Percentiles rank a stretch among this genome's conserved stretches.
These are phyloP conservation scores for Hypomecis punctinalis DNA, from an alignment of 2,888 invertebrate genomes.

Conservation along the genomic window DNA sequence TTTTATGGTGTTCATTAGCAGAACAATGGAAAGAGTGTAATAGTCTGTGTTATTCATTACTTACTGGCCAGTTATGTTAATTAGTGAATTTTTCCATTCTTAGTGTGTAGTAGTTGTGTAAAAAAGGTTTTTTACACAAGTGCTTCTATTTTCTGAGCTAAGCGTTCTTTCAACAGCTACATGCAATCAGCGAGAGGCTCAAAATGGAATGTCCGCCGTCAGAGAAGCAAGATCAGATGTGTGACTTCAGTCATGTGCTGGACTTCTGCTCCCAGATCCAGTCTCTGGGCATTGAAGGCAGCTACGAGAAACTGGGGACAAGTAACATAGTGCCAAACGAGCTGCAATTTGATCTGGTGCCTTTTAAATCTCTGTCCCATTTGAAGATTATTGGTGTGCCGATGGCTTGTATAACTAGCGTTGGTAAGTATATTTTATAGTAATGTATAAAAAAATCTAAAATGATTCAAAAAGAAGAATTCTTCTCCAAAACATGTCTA, in stretches of 20 bases:
- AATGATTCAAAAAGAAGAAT: too few species aligned
- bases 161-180: conserved; percentile 84
- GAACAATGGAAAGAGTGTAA: background rate
- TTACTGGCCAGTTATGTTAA: too few species aligned
- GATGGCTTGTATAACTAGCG: conserved; percentile 88
- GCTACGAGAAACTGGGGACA: conserved; percentile 87
- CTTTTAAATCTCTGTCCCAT: conserved; percentile 91
- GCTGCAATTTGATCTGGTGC: conserved; percentile 91
- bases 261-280: conserved; percentile 94
- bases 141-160: too few species aligned
- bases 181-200: conserved; percentile 95
- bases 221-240: conserved; percentile 91
- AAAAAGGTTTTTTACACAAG: too few species aligned
- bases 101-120: too few species aligned
- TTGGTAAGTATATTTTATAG: conserved; percentile 63
- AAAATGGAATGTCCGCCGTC: conserved; percentile 93
- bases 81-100: too few species aligned
- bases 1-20: background rate
- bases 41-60: too few species aligned
- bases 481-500: too few species aligned
- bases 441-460: too few species aligned
- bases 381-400: conserved; percentile 89
- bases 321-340: conserved; percentile 94
- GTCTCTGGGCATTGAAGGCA: conserved; percentile 88
- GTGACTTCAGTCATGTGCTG: conserved; percentile 95